phyloP scores from a whole-genome alignment of 2,113 vertebrate genomes.

The Dolichallabes microphthalmus region DNA sequence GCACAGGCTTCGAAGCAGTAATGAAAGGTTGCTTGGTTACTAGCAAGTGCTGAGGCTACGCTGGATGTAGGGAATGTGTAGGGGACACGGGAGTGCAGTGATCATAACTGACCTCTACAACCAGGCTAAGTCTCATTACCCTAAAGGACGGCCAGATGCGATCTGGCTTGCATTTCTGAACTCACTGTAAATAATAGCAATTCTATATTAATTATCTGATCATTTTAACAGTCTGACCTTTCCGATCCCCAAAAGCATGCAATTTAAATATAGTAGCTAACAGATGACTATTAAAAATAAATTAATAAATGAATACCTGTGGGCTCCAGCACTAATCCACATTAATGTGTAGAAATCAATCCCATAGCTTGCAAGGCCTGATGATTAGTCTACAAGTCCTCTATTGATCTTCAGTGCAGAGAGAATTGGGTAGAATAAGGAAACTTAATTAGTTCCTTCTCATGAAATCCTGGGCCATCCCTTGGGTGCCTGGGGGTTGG shows the following conservation, averaged over 20 bases:
- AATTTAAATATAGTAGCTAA: not conserved
- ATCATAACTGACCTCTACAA: conserved; percentile 34
- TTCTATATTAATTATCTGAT: not conserved
- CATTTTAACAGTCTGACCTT: not conserved
- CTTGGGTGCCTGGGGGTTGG: conserved; percentile 26
- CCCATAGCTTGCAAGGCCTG: conserved; percentile 23
- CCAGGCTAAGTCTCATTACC: not conserved
- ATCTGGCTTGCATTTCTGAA: not conserved
- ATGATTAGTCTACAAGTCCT: conserved; percentile 42
- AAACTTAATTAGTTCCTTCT: conserved; percentile 48
- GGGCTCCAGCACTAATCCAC: conserved; percentile 7
- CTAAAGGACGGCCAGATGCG: not conserved
- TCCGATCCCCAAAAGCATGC: not conserved
- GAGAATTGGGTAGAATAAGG: conserved; percentile 41
- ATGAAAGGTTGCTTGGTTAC: conserved; percentile 61
- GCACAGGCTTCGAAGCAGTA: conserved; percentile 37
- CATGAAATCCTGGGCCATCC: conserved; percentile 9
- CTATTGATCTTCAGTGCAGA: conserved; percentile 46
- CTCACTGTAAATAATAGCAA: not conserved
- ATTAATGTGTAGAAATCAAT: conserved; percentile 43
- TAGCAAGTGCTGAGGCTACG: conserved; percentile 34
- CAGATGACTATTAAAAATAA: not conserved
- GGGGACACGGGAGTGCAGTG: conserved; percentile 12
- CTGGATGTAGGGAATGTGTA: conserved; percentile 10
- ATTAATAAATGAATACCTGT: not conserved